Evolutionary conservation across 2,797 vertebrate genomes (phyloP).

Genomic region (Hydrophis major): DNA sequence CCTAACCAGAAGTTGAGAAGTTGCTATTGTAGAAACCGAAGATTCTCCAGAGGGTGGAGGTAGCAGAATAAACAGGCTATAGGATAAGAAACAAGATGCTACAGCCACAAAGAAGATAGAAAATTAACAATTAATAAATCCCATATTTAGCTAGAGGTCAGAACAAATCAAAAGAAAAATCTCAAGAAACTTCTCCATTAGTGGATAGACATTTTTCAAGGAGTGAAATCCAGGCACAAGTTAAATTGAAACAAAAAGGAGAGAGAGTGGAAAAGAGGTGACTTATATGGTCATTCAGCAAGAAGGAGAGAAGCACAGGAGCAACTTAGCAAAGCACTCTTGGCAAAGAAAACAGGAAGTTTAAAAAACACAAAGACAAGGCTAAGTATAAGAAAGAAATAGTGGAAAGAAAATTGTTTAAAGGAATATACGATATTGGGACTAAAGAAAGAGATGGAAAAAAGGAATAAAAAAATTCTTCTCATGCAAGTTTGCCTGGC

Average conservation of each 20-base stretch:
- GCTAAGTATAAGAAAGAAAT: not conserved
- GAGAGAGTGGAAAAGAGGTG: not conserved
- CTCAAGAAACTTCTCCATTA: not conserved
- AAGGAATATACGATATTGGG: not conserved
- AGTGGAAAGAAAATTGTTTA: not conserved
- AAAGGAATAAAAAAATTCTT: not conserved
- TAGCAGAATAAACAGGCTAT: not conserved
- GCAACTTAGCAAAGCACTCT: not conserved
- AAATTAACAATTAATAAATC: not conserved
- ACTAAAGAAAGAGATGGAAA: not conserved
- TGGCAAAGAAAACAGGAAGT: not conserved
- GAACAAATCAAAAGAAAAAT: not conserved
- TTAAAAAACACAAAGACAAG: not conserved
- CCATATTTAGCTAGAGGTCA: not conserved
- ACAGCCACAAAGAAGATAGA: not conserved
- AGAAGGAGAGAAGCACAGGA: not conserved
- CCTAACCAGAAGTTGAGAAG: not conserved
- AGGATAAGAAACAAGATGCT: not conserved
- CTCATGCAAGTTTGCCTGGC: not conserved
- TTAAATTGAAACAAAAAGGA: not conserved
- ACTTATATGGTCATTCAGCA: not conserved
- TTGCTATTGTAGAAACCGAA: not conserved
- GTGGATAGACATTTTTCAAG: not conserved
- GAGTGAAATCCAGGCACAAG: not conserved
- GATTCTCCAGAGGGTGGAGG: not conserved